phyloP scores from a whole-genome alignment of 1,140 invertebrate genomes.

The Scylla paramamosain region DNA sequence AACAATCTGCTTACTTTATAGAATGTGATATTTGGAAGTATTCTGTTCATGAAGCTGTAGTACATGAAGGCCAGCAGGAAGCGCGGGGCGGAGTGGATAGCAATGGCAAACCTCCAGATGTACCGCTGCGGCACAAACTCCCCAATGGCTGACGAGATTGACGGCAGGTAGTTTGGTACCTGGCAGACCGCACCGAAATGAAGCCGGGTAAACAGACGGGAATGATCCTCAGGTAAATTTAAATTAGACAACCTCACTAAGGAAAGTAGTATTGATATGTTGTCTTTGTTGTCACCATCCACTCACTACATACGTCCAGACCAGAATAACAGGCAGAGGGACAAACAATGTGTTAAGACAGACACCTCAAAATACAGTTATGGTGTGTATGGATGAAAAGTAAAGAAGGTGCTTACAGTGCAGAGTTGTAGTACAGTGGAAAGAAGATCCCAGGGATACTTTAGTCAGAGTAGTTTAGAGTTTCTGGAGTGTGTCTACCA shows the following conservation, averaged over 20 bases:
- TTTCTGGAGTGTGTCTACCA: no score
- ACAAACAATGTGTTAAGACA: no score
- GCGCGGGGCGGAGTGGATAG: slow-evolving; percentile 63
- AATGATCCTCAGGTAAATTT: background rate
- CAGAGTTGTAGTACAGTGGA: no score
- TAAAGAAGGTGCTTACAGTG: no score
- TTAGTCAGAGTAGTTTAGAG: no score
- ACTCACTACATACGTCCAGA: no score
- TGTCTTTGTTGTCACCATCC: no score
- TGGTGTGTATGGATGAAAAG: no score
- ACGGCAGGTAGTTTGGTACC: slow-evolving; percentile 71
- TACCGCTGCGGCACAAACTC: slow-evolving; percentile 72
- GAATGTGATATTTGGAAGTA: slow-evolving; percentile 60
- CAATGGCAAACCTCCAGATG: slow-evolving; percentile 70
- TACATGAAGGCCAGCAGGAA: slow-evolving; percentile 67
- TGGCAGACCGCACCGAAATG: background rate
- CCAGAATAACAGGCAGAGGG: no score
- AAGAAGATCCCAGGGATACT: no score
- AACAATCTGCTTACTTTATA: slow-evolving; percentile 42
- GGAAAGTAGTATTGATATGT: no score
- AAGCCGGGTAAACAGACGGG: background rate
- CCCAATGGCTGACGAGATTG: slow-evolving; percentile 70
- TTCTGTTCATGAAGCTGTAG: slow-evolving; percentile 64
- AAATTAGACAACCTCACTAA: background rate
- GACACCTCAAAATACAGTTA: no score